Evolutionary conservation across 2,888 invertebrate species (phyloP).

Genomic region (Lepidochitona cinerea): DNA sequence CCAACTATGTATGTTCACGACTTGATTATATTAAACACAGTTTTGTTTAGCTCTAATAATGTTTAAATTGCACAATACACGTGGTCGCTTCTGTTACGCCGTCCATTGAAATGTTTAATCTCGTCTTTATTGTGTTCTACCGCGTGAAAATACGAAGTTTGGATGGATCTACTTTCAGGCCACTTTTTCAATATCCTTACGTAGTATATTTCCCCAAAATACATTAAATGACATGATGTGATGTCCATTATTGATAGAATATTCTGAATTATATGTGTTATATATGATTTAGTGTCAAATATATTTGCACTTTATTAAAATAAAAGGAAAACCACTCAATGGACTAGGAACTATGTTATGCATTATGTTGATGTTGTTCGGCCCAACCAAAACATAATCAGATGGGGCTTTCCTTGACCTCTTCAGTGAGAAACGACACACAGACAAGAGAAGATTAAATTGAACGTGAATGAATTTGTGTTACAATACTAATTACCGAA

Average conservation of each 20-base stretch:
- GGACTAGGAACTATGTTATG: not conserved
- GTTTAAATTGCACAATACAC: not conserved
- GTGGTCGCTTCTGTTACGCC: not conserved
- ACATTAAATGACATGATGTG: too few species aligned
- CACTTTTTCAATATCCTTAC: not conserved
- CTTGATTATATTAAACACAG: too few species aligned
- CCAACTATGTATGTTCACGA: too few species aligned
- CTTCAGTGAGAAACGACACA: not conserved
- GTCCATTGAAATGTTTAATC: not conserved
- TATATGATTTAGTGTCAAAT: too few species aligned
- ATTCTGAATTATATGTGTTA: too few species aligned
- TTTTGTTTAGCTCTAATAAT: too few species aligned
- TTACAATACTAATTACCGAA: too few species aligned
- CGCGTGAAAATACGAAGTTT: not conserved
- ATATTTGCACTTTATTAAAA: too few species aligned
- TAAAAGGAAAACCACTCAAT: too few species aligned
- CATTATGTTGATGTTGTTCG: constrained; percentile 20
- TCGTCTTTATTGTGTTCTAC: not conserved
- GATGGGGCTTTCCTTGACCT: constrained; percentile 34
- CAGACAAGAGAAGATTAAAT: too few species aligned
- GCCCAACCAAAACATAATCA: constrained; percentile 64
- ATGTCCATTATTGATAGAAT: too few species aligned
- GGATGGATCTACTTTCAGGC: not conserved
- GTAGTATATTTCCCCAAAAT: not conserved
- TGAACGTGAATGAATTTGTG: too few species aligned